phyloP scores from a whole-genome alignment of 2,888 invertebrate genomes.

The Diogma glabrata region DNA sequence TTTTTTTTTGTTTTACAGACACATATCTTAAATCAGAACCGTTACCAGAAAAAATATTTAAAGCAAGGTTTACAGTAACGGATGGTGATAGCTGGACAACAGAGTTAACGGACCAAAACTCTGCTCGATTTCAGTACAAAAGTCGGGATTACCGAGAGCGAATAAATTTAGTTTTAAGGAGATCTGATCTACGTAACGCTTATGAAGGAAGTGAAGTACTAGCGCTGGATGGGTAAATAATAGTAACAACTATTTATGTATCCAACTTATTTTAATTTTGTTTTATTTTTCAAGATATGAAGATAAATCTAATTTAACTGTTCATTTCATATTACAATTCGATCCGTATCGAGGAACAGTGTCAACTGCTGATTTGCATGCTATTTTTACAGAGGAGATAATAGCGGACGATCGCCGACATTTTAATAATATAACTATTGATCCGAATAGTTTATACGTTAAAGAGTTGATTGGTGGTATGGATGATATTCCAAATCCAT shows the following conservation, averaged over 20 bases:
- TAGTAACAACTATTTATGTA: neutral
- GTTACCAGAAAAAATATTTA: slow-evolving; percentile 67
- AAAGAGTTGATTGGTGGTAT: slow-evolving; percentile 38
- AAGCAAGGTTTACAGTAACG: slow-evolving; percentile 65
- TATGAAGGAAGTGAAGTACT: slow-evolving; percentile 70
- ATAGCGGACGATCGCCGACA: slow-evolving; percentile 43
- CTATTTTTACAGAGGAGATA: slow-evolving; percentile 56
- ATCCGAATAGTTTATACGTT: slow-evolving; percentile 52
- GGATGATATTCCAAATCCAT: slow-evolving; percentile 32
- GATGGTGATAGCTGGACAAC: slow-evolving; percentile 57
- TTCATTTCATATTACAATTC: slow-evolving; percentile 77
- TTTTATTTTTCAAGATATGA: no score
- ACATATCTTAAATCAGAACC: slow-evolving; percentile 43
- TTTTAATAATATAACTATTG: slow-evolving; percentile 51
- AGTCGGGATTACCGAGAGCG: slow-evolving; percentile 64
- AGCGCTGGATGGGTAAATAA: slow-evolving; percentile 72
- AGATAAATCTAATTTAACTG: slow-evolving; percentile 55
- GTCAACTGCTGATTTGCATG: slow-evolving; percentile 50
- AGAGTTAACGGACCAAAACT: slow-evolving; percentile 53
- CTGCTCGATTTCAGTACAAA: slow-evolving; percentile 57
- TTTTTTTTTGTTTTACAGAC: slow-evolving; percentile 22
- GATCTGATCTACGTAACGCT: slow-evolving; percentile 61
- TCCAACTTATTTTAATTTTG: slow-evolving; percentile 35
- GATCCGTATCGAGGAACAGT: slow-evolving; percentile 63
- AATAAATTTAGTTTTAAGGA: slow-evolving; percentile 59